Base-by-base conservation (phyloP, 2,888 invertebrate genomes). In the Cremastinae sp. region DNA sequence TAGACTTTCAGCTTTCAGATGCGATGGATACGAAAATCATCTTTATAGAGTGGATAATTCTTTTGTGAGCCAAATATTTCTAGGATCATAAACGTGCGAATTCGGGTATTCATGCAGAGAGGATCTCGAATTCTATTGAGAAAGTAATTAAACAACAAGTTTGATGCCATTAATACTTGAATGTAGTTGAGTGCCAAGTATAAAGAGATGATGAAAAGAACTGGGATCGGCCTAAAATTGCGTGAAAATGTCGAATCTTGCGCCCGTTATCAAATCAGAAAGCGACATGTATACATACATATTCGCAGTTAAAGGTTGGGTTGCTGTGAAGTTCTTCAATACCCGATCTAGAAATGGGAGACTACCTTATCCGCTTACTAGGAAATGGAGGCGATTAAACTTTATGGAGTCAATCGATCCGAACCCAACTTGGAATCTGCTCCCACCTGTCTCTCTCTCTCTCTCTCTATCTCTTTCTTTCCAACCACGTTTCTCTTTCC, bases 361-460 rank as follows among this genome's bases (percentile, higher is more conserved):
- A 73, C 75, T 75, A 74, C 71, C 66, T 79, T 79, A 78, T 79
- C 70, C 78, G 80, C 70, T 78, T 74, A 78, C 79, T 77, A 75
- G 78, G 80, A 79, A 83, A 82, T 84, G 80, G 79, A 80, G 71
- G 53, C 80, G 82, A 83, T 84, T 84, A 84, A 84, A 81, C 78
- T 84, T 82, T 83, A 82, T 83, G 76, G 82, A 82, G 78, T 78
- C 71, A 78, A 82, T 82, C 83, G 79, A 62, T 79, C 75, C 65
- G 74, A 69, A 70, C 49, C 59, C 74, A 74, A 77, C 77, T 77
- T 66, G 38, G 74, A 65, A 65, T 61, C 49, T 62, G 62, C 56
- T 74, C 69, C 38, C 49, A 43, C 28, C 38, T 56, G 28, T 65
- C 59, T 56, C 75, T 64, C 56, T 51, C 58, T 59, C 74, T 75